Evolutionary conservation across 2,888 invertebrate species (phyloP), one percentile per base, ranked within the genome.

Genomic region (Lordiphosa andalusiaca): DNA sequence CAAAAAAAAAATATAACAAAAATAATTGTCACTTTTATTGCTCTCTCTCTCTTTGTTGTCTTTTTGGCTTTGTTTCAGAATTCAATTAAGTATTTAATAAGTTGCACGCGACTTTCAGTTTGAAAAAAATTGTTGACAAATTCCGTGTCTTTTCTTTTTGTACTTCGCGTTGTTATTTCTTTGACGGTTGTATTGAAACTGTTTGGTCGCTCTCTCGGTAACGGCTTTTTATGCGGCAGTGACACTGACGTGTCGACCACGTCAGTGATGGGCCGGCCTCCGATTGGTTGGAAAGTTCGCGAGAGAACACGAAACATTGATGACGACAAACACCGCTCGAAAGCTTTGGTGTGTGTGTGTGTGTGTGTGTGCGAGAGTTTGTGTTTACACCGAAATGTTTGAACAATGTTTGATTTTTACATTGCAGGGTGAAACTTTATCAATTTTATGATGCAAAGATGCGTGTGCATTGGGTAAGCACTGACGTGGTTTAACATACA

Each of bases 151-250:
- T 48, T 53, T 62, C 49, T 47, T 47, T 64, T 67, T 52, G 55
- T 64, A 47, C 13, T 53, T 39, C 67, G 50, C 30, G 30, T 30
- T 75, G 63, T 76, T 73, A 69, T 69, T 80, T 80, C 73, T 85
- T 76, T 80, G 84, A 66, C 77, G 71, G 86, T 62, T 84, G 69
- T 82, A 78, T 82, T 83, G 69, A 73, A 88, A 89, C 85, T 89
- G 88, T 87, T 76, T 78, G 33, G 51, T 67, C 66, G 77, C 84
- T 76, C 80, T 82, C 71, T n/a, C 30, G 39, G 9, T 21, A 67
- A 77, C 54, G 82, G 85, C 83, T 86, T 86, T 86, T 89, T 87
- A 88, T 86, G 80, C 75, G 59, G 59, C 65, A 66, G 70, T 58
- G 30, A 9, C 50, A 54, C 62, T 66, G 80, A 67, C 76, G 76